Base-by-base conservation (phyloP, 2,888 invertebrate genomes). In the Cryptocephalus primarius region DNA sequence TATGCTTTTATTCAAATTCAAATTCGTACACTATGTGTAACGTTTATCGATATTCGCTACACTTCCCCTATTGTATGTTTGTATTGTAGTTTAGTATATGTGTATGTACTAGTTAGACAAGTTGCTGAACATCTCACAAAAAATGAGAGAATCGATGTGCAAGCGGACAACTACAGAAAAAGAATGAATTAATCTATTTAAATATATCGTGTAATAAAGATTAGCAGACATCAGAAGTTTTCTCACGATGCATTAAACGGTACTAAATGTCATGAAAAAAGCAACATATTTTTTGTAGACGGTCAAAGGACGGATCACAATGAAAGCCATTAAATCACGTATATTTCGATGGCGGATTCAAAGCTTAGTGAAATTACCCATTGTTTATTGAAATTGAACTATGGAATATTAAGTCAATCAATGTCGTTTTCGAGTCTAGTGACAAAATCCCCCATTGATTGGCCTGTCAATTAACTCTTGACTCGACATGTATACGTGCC, bases 361-460 rank as follows among this genome's bases (percentile, higher is more conserved):
- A 56, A 55, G 52, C 53, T 54, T 55, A 56, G 55, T 57, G 56
- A 64, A 66, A 66, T 66, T 66, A 64, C 63, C 67, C 64, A 69
- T 69, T 69, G 68, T 69, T 68, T 68, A 69, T 68, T 67, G 67
- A 67, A 68, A 67, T 67, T 68, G 66, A 65, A 62, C 59, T 58
- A 54, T 52, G 55, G 64, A 68, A 68, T 69, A 69, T 69, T 68
- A 69, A 68, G 67, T 68, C 68, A 69, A 69, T 69, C 69, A 68
- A 65, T 61, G 68, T 67, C 68, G 56, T 56, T 60, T 62, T 62
- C 52, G 59, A 64, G 61, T 62, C 57, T 63, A 62, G 67, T 69
- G 69, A 69, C 69, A 70, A 70, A 70, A 69, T 68, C 63, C 65
- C 63, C 66, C 68, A 69, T 68, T 69, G 68, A 68, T 68, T 69